phyloP scores from a whole-genome alignment of 1,140 invertebrate species.

The Oryzaephilus surinamensis region DNA sequence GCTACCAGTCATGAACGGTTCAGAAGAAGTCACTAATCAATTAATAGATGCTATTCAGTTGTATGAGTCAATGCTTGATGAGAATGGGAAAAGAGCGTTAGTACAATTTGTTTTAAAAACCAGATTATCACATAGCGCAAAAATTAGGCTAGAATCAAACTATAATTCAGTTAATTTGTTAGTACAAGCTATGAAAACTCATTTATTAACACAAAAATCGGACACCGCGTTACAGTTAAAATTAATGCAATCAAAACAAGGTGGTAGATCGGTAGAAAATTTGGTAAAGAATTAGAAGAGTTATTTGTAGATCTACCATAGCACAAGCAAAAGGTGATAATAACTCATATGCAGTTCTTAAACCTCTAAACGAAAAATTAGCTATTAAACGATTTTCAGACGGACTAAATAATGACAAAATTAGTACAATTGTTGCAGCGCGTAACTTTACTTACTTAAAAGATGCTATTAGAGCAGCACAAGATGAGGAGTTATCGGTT shows the following conservation, averaged over 20 bases:
- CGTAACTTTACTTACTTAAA: slow-evolving; percentile 11
- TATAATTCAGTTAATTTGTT: slow-evolving; percentile 7
- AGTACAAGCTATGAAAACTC: slow-evolving; percentile 6
- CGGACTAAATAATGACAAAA: slow-evolving; percentile 10
- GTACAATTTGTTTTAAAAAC: too few relatives aligned
- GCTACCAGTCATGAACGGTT: too few relatives aligned
- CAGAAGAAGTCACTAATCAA: too few relatives aligned
- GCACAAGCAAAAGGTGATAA: slow-evolving; percentile 10
- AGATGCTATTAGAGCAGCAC: slow-evolving; percentile 11
- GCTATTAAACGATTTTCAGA: slow-evolving; percentile 15
- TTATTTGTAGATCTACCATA: slow-evolving; percentile 11
- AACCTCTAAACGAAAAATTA: slow-evolving; percentile 13
- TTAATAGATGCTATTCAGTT: too few relatives aligned
- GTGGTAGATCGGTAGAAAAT: slow-evolving; percentile 12
- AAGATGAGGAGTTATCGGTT: slow-evolving; percentile 10
- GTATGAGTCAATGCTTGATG: too few relatives aligned
- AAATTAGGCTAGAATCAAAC: slow-evolving; percentile 10
- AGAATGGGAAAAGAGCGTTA: too few relatives aligned
- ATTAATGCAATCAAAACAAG: slow-evolving; percentile 10
- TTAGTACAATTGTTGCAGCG: slow-evolving; percentile 10
- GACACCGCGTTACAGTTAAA: slow-evolving; percentile 5
- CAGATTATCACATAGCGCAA: too few relatives aligned
- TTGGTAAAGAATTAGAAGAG: slow-evolving; percentile 11
- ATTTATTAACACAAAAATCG: slow-evolving; percentile 16
- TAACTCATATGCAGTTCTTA: slow-evolving; percentile 5